Percentiles rank a stretch among this genome's conserved stretches.
Conservation (phyloP, 1,140 invertebrate genomes). For the Cylas formicarius region DNA sequence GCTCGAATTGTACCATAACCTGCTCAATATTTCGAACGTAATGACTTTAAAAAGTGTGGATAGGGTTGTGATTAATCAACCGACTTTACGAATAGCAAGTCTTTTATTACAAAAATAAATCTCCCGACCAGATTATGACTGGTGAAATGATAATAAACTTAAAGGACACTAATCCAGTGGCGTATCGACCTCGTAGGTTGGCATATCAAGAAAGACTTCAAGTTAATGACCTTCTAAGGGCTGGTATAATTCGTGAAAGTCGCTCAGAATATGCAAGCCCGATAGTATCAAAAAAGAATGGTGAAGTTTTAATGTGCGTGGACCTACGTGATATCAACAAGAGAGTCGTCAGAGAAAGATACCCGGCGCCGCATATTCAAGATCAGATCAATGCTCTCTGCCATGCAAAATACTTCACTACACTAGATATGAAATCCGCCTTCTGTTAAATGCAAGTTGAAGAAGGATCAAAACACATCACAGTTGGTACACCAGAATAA, state of each 20-base stretch:
- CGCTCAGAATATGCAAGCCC: constrained; percentile 43
- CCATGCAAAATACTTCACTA: constrained; percentile 19
- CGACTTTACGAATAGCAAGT: constrained; percentile 6
- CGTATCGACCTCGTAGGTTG: constrained; percentile 10
- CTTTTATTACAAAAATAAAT: not conserved
- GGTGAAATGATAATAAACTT: constrained; percentile 11
- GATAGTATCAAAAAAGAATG: constrained; percentile 45
- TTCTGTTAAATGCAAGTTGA: too few relatives aligned
- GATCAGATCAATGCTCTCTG: constrained; percentile 25
- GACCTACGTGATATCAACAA: constrained; percentile 47
- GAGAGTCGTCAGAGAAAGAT: constrained; percentile 33
- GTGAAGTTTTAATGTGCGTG: constrained; percentile 35
- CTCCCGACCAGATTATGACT: constrained; percentile 4
- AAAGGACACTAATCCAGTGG: constrained; percentile 14
- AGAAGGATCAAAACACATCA: constrained; percentile 32
- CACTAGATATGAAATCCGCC: constrained; percentile 33
- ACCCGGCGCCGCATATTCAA: constrained; percentile 27
- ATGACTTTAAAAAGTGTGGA: too few relatives aligned
- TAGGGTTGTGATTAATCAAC: too few relatives aligned
- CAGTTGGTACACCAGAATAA: too few relatives aligned
- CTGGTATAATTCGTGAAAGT: constrained; percentile 38
- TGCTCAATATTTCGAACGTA: too few relatives aligned
- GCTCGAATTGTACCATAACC: too few relatives aligned
- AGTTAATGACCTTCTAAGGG: constrained; percentile 32
- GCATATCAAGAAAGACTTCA: constrained; percentile 14